phyloP scores from a whole-genome alignment of 1,140 invertebrate species.

The Ephestia elutella region DNA sequence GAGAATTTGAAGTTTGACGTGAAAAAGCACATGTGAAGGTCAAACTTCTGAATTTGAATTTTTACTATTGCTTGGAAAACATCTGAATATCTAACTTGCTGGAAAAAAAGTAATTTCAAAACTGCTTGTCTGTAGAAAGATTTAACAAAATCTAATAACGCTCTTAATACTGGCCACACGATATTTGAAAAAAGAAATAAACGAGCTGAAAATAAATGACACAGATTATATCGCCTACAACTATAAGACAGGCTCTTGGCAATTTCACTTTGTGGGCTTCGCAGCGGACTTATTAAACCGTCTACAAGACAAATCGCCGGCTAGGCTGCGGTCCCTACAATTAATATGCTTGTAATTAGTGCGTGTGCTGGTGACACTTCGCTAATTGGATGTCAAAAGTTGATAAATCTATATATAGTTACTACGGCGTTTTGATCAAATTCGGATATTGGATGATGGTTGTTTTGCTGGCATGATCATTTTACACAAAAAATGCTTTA shows the following conservation, averaged over 20 bases:
- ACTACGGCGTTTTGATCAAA: background rate
- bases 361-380: slow-evolving; percentile 31
- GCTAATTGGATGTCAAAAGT: slow-evolving; percentile 46
- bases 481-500: too few relatives aligned
- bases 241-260: background rate
- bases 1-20: too few relatives aligned
- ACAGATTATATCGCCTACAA: slow-evolving; percentile 9
- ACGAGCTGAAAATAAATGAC: background rate
- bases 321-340: slow-evolving; percentile 26
- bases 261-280: slow-evolving; percentile 7
- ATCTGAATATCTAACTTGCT: too few relatives aligned
- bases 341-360: slow-evolving; percentile 30
- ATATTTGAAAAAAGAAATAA: background rate
- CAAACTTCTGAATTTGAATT: too few relatives aligned
- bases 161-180: background rate
- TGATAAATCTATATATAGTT: slow-evolving; percentile 30
- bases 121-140: too few relatives aligned
- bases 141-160: too few relatives aligned
- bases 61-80: too few relatives aligned
- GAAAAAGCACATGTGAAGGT: too few relatives aligned
- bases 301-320: slow-evolving; percentile 4
- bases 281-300: slow-evolving; percentile 8
- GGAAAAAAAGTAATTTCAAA: too few relatives aligned
- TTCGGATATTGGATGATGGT: too few relatives aligned
- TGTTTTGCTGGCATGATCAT: too few relatives aligned